These are phyloP conservation scores for Drosophila paracracens DNA, from an alignment of 2,888 invertebrate genomes.

Conservation along the genomic window DNA sequence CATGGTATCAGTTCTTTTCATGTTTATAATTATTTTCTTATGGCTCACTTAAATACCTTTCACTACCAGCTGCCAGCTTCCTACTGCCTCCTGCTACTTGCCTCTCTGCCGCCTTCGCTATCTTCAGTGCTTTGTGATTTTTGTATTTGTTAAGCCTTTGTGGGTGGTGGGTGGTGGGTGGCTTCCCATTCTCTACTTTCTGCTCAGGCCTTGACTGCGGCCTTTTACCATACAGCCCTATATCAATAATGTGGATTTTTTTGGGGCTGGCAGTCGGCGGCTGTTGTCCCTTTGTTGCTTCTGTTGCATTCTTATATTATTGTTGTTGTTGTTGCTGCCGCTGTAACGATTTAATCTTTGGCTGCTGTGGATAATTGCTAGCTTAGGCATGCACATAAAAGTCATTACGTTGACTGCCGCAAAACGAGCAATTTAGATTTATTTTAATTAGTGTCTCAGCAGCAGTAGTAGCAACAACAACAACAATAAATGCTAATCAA, in stretches of 20 bases:
- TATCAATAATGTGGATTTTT: slow-evolving; percentile 74
- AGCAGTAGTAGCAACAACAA: slow-evolving; percentile 8
- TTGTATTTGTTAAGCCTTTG: slow-evolving; percentile 71
- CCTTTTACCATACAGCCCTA: slow-evolving; percentile 30
- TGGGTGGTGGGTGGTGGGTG: slow-evolving; percentile 6
- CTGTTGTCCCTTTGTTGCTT: slow-evolving; percentile 39
- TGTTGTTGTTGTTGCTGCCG: slow-evolving; percentile 26
- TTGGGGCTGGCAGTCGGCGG: slow-evolving; percentile 47
- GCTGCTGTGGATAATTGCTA: slow-evolving; percentile 76
- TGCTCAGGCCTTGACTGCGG: slow-evolving; percentile 6
- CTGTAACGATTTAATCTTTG: slow-evolving; percentile 75
- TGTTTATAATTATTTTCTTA: slow-evolving; percentile 73
- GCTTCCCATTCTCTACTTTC: not conserved
- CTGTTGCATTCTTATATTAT: slow-evolving; percentile 39
- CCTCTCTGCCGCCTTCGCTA: not conserved
- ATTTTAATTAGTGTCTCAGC: slow-evolving; percentile 70
- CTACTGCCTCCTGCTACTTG: not conserved
- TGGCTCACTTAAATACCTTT: slow-evolving; percentile 63
- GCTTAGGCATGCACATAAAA: slow-evolving; percentile 79
- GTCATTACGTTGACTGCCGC: slow-evolving; percentile 75
- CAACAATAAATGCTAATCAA: slow-evolving; percentile 68
- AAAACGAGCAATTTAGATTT: slow-evolving; percentile 79
- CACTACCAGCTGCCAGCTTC: slow-evolving; percentile 16
- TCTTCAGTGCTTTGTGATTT: slow-evolving; percentile 72
- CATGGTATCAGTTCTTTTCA: slow-evolving; percentile 42